These are phyloP conservation scores for Marcusenius ussheri DNA, from an alignment of 2,113 vertebrate genomes.

Conservation along the genomic window DNA sequence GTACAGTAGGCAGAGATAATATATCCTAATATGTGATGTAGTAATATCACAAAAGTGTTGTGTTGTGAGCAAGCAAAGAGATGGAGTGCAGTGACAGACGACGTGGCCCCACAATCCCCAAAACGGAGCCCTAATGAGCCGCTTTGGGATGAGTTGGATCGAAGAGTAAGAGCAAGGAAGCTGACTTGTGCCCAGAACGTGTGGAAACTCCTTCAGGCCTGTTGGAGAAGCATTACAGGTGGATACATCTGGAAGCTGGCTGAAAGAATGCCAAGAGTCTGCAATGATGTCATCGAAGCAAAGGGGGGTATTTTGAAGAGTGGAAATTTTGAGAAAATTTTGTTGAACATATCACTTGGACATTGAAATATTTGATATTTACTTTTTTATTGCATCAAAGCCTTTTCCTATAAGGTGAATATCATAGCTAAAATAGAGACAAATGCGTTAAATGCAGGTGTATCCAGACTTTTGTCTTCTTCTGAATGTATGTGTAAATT, in stretches of 20 bases:
- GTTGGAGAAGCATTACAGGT: neutral
- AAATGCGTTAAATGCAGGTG: too few relatives aligned
- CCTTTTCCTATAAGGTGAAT: neutral
- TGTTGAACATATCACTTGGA: neutral
- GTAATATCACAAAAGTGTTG: neutral
- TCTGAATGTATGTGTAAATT: neutral
- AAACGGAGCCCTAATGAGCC: neutral
- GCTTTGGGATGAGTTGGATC: neutral
- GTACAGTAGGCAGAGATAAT: neutral
- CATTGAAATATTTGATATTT: neutral
- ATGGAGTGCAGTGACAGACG: neutral
- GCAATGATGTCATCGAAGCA: neutral
- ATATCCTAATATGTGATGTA: neutral
- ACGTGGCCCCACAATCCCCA: neutral
- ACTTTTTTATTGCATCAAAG: neutral
- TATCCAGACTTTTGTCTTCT: too few relatives aligned
- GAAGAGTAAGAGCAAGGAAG: neutral
- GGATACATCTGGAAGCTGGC: neutral
- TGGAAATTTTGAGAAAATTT: too few relatives aligned
- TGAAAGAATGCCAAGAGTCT: neutral
- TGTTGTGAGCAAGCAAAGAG: neutral
- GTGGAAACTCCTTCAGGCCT: neutral
- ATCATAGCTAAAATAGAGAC: neutral
- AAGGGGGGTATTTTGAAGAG: neutral
- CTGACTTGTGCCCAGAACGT: neutral